Conservation (phyloP, 2,797 vertebrate species). For the Ceyx erithaca region DNA sequence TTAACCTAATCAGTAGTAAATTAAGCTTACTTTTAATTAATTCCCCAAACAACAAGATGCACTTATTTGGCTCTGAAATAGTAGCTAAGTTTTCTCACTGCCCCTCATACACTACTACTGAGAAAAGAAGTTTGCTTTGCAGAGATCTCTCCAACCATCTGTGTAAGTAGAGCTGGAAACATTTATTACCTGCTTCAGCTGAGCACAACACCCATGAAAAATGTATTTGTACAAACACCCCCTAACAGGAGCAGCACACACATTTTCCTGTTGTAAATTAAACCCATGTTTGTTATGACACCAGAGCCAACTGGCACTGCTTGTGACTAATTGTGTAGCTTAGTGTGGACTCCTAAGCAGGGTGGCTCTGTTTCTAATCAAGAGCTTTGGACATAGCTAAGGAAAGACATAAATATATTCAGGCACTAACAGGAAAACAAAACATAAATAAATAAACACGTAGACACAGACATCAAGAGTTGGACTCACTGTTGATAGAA, state of each 20-base stretch:
- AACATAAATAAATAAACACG: neutral
- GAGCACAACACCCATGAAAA: neutral
- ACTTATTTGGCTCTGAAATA: neutral
- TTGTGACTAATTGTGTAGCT: neutral
- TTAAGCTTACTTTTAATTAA: slow-evolving; percentile 10
- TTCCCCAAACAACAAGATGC: neutral
- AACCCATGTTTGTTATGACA: neutral
- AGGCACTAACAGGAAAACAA: neutral
- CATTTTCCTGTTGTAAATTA: neutral
- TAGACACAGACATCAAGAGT: accelerated
- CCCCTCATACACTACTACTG: neutral
- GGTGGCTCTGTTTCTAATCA: neutral
- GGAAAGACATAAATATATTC: neutral
- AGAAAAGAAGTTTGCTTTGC: neutral
- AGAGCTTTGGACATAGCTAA: neutral
- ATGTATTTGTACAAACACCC: neutral
- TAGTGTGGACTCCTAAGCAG: neutral
- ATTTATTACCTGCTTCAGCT: neutral
- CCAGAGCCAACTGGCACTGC: neutral
- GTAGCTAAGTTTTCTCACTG: neutral
- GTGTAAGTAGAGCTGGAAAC: neutral
- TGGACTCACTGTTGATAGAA: neutral
- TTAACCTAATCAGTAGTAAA: neutral
- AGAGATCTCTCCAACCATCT: neutral
- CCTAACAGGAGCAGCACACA: neutral